Base-by-base conservation (phyloP, 1,140 invertebrate genomes). In the Andrena cerasifolii region DNA sequence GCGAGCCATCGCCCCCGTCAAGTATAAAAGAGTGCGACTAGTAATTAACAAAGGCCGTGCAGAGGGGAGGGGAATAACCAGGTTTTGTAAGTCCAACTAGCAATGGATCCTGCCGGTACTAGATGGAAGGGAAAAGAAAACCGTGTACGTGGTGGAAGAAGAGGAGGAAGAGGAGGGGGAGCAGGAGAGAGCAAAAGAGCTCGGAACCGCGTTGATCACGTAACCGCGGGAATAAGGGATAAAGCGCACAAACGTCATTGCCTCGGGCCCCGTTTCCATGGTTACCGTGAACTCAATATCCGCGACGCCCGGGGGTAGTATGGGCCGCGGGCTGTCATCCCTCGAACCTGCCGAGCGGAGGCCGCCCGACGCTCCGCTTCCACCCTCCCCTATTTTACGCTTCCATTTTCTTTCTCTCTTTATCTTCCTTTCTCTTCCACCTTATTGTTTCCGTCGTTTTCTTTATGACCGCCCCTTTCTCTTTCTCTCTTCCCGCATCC, bases 241-340 rank as follows among this genome's bases (percentile, higher is more conserved):
- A 91, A 91, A 92, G 90, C 87, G 88, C 78, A 91, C 89, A 91
- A 91, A 91, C 89, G 89, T 91, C 90, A 86, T 86, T 83, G 90
- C 91, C 91, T 87, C 81, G 56, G 89, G 90, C 87, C 78, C 84
- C 90, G 93, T 94, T 89, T 89, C 93, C 92, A 94, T 94, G 93
- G 93, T 92, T 92, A 94, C 93, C 86, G 84, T 91, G 93, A 94
- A 94, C 93, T 94, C 93, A 94, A 94, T 94, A 94, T 94, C 93
- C 92, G 91, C 90, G 89, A 83, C 70, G 86, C 89, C 89, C 59
- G 78, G 72, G 80, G 84, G 82, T 79, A 79, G 77, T 62, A 74
- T 78, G 79, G 75, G 89, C 91, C 88, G 62, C 79, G 45, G 90
- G 92, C 91, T 91, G 87, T 91, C 90, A 91, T 92, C 91, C 91